These are phyloP conservation scores for Bombus picipes DNA, from an alignment of 1,140 invertebrate genomes.

Conservation along the genomic window DNA sequence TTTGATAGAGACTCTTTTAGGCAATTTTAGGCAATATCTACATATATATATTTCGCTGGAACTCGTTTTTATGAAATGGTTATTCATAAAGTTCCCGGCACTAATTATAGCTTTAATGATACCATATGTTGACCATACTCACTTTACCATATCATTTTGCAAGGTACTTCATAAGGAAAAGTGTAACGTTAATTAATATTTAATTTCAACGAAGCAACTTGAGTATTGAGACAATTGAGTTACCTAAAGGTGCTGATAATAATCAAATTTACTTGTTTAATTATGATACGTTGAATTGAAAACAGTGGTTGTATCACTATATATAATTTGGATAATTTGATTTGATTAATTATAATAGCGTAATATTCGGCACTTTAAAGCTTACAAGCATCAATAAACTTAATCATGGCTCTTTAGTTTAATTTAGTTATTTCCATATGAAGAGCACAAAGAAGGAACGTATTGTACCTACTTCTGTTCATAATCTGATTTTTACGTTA, in stretches of 20 bases:
- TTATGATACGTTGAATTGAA: neutral
- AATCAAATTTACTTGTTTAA: neutral
- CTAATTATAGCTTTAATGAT: neutral
- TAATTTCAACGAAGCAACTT: neutral
- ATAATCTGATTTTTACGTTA: too few species aligned
- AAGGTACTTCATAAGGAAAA: neutral
- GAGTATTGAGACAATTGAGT: too few species aligned
- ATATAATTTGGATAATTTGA: too few species aligned
- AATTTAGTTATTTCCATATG: neutral
- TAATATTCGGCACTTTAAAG: neutral
- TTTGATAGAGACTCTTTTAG: neutral
- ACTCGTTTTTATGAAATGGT: neutral
- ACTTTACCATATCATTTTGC: neutral
- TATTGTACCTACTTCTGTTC: too few species aligned
- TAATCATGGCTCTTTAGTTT: neutral
- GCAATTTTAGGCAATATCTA: neutral
- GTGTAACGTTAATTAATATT: neutral
- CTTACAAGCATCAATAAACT: neutral
- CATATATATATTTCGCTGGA: neutral
- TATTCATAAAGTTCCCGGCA: neutral
- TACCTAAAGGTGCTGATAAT: neutral
- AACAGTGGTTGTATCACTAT: neutral
- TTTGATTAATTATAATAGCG: neutral
- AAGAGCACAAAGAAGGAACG: too few species aligned
- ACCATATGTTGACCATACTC: neutral